A percentile compares a stretch with the other conserved stretches of the same genome.
Evolutionary conservation across 1,140 invertebrate species (phyloP).

Genomic region (Tetramorium simillimum): DNA sequence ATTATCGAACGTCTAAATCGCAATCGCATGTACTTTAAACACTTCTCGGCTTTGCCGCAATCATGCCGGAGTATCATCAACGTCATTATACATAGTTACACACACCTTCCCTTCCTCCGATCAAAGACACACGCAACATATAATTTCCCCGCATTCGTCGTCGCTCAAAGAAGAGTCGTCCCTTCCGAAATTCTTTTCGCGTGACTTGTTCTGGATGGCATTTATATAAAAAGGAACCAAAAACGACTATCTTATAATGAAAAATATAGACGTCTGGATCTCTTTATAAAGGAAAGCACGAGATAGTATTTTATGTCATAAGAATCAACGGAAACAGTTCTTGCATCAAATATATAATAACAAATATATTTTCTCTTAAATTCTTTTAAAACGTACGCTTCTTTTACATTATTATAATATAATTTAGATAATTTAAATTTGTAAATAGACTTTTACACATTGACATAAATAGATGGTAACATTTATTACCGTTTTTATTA

Average conservation of each 20-base stretch:
- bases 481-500: background rate
- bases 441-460: background rate
- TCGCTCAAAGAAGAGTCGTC: conserved; percentile 19
- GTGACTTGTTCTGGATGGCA: conserved; percentile 35
- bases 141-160: conserved; percentile 48
- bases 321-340: background rate
- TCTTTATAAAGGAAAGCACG: background rate
- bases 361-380: background rate
- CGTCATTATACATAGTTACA: conserved; percentile 49
- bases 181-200: conserved; percentile 41
- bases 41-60: conserved; percentile 41
- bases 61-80: conserved; percentile 51
- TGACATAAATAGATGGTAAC: background rate
- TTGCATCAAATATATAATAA: background rate
- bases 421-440: background rate
- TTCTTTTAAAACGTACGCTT: no score
- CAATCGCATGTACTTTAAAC: conserved; percentile 57
- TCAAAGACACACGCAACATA: conserved; percentile 56
- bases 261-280: conserved; percentile 36
- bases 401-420: background rate
- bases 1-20: conserved; percentile 50
- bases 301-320: background rate
- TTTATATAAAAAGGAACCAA: conserved; percentile 39
- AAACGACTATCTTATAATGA: background rate
- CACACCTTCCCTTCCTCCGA: conserved; percentile 16